Evolutionary conservation across 1,140 invertebrate species (phyloP).

Genomic region (Drosophila ironensis): DNA sequence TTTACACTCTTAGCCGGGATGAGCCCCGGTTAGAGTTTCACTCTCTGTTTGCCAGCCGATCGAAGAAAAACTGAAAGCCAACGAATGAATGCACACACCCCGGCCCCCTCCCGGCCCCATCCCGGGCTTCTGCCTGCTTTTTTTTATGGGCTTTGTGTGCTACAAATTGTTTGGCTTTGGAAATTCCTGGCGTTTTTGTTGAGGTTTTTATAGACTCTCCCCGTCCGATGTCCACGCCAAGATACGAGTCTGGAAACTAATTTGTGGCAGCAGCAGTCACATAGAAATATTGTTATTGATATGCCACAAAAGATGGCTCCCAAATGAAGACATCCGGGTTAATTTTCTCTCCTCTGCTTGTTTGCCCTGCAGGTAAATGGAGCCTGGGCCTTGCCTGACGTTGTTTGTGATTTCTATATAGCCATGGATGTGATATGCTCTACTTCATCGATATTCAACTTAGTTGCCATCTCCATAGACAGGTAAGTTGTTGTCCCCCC

Average conservation of each 20-base stretch:
- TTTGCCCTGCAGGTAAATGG: constrained; percentile 87
- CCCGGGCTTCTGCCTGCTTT: no score
- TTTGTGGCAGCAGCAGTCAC: constrained; percentile 53
- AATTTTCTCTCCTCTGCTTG: background rate
- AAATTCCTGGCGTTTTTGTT: constrained; percentile 72
- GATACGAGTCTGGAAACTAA: constrained; percentile 70
- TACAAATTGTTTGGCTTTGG: constrained; percentile 75
- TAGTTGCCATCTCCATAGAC: constrained; percentile 99
- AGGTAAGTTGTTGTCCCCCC: no score
- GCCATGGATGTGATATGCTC: constrained; percentile 99
- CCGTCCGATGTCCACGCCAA: constrained; percentile 39
- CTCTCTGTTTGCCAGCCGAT: constrained; percentile 66
- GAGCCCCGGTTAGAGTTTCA: constrained; percentile 8
- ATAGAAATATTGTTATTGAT: constrained; percentile 76
- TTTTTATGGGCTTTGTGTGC: constrained; percentile 67
- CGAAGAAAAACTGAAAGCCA: constrained; percentile 20
- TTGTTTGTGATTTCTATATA: constrained; percentile 99
- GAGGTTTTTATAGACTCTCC: constrained; percentile 68
- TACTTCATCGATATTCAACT: constrained; percentile 99
- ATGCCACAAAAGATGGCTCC: constrained; percentile 40
- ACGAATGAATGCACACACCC: constrained; percentile 1
- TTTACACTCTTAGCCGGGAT: constrained; percentile 35
- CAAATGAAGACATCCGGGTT: constrained; percentile 6
- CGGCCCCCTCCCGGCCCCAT: background rate
- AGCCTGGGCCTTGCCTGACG: constrained; percentile 92